These are phyloP conservation scores for Symphodus melops DNA, from an alignment of 2,113 vertebrate species.

Conservation along the genomic window DNA sequence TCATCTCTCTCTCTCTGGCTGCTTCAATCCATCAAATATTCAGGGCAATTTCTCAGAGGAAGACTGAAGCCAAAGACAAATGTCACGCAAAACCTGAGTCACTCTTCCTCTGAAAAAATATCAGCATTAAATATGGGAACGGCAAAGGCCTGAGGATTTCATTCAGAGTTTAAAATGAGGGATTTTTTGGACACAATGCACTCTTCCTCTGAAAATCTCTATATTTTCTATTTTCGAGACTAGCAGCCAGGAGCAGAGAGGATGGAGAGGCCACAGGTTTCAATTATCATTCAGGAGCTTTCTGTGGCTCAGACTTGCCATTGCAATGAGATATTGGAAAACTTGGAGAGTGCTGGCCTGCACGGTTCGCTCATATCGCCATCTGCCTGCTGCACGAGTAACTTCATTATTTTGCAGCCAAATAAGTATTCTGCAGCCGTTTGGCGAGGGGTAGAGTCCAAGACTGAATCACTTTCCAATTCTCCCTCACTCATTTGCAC, in stretches of 20 bases:
- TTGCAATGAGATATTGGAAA: conserved; percentile 55
- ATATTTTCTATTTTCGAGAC: not conserved
- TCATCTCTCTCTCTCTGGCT: not conserved
- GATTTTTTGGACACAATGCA: not conserved
- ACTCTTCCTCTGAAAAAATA: conserved; percentile 11
- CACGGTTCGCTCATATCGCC: conserved; percentile 77
- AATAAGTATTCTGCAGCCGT: conserved; percentile 64
- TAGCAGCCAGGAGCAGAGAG: not conserved
- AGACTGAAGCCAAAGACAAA: conserved; percentile 14
- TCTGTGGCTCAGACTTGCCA: conserved; percentile 34
- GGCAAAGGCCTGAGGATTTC: not conserved
- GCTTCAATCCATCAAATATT: not conserved
- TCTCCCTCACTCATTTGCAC: not conserved
- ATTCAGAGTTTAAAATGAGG: not conserved
- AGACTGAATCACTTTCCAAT: conserved; percentile 16
- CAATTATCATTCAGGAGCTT: conserved; percentile 32
- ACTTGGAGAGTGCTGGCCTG: conserved; percentile 33
- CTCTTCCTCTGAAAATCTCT: conserved; percentile 1
- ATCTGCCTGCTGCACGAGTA: conserved; percentile 74
- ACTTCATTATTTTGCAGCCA: conserved; percentile 49
- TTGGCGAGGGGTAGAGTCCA: not conserved
- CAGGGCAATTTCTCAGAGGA: not conserved
- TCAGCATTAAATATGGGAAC: not conserved
- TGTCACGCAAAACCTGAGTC: conserved; percentile 22
- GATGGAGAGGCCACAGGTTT: conserved; percentile 27